Base-by-base conservation (phyloP, 1,140 invertebrate species). In the Eurosta solidaginis region DNA sequence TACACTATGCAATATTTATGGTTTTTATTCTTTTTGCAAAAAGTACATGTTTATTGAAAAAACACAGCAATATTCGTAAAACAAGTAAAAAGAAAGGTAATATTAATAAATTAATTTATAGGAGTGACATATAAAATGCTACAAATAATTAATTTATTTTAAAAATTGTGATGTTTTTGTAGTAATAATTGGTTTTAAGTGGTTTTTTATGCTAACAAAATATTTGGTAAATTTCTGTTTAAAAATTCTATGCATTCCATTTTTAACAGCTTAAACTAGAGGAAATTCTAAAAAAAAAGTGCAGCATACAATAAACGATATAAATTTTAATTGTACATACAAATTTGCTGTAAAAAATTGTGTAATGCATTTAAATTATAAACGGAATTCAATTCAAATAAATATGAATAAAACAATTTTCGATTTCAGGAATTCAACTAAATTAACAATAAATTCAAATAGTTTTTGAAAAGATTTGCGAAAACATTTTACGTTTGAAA, bases 391-490 rank as follows among this genome's bases (percentile, higher is more conserved):
- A 68, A 68, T 68, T 22, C 36, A 68, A 29, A 68, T 20, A 22
- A 68, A 68, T n/a, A 42, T 20, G 27, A 54, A 40, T 68, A n/a
- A n/a, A 40, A 68, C 59, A 42, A 17, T 20, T 2, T 40, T 40
- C n/a, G 45, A 47, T 63, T 63, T 63, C 54, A 40, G 54, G 75
- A 36, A 27, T 59, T 29, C 45, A 77, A 77, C 77, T 79, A 79
- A 78, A 78, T 77, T 74, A 78, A 78, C 76, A 68, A 63, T 79
- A 82, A 83, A 79, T 49, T 78, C 77, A 74, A 20, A 68, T 25
- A 75, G 42, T 74, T 52, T 27, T n/a, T 29, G 6, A 54, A 27
- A 17, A 27, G 81, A 80, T 78, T 25, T 22, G 12, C 27, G 27
- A 29, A 59, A 59, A 59, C 54, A 59, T 29, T 59, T 59, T 33